Conservation (phyloP, 2,113 vertebrate genomes). For the Pogonocichla stellata region DNA sequence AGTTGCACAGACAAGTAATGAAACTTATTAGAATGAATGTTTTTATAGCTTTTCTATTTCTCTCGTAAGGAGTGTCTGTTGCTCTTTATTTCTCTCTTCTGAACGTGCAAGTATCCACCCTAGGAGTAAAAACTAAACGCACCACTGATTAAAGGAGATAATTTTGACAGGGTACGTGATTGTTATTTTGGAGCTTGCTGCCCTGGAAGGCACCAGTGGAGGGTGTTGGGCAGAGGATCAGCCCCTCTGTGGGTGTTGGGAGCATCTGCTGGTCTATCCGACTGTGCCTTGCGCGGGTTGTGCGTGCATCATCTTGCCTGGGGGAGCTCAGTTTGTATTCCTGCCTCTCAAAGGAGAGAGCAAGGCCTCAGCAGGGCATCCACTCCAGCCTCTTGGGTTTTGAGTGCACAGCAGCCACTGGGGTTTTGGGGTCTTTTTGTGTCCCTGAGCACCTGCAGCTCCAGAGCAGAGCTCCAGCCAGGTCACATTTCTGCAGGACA, state of each 20-base stretch:
- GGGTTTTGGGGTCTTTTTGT: background rate
- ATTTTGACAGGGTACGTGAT: background rate
- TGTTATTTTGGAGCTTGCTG: background rate
- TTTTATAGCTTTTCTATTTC: slow-evolving; percentile 23
- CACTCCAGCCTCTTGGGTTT: background rate
- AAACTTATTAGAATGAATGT: slow-evolving; percentile 36
- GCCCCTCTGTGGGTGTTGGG: background rate
- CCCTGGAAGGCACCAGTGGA: background rate
- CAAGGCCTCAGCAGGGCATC: background rate
- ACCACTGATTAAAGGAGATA: background rate
- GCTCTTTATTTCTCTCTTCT: slow-evolving; percentile 21
- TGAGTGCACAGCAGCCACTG: background rate
- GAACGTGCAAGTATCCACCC: background rate
- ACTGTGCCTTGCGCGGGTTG: background rate
- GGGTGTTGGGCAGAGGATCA: background rate
- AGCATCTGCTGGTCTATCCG: background rate
- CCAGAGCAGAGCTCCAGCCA: background rate
- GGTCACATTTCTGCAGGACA: rapidly evolving
- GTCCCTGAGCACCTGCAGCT: background rate
- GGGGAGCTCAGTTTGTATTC: background rate
- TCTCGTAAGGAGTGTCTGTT: background rate
- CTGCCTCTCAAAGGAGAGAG: background rate
- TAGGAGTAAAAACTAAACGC: background rate
- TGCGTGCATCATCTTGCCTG: background rate
- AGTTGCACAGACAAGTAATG: slow-evolving; percentile 28